Base-by-base conservation (phyloP, 2,797 vertebrate genomes). In the Acomys russatus region DNA sequence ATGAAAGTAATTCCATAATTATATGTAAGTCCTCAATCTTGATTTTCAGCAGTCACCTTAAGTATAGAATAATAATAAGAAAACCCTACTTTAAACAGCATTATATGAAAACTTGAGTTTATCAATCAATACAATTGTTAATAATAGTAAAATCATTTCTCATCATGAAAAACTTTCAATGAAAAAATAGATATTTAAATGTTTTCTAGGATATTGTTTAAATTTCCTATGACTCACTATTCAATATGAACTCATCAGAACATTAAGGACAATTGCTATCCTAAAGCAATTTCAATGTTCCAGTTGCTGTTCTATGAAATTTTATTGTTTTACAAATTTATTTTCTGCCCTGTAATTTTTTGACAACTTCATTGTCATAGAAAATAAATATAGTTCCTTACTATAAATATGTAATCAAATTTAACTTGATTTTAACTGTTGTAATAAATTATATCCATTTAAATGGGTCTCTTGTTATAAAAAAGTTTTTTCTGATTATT, bases 401-500 rank as follows among this genome's bases (percentile, higher is more conserved):
- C 33, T 74, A 9, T 89, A 28, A 94, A 28, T 82, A 56, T 38
- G 17, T 51, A 82, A 66, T 77, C 12, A 73, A 86, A 61, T 92
- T 0, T 77, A 82, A 88, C 54, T 91, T 91, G 8, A 73, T 82
- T 91, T 68, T 61, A 15, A 59, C 9, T 94, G 22, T 44, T 70
- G 82, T 23, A 83, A 54, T 66, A 80, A 71, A 64, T 89, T 78
- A 83, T 83, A 77, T 66, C 20, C 80, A 51, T 49, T 68, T 38
- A 88, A 78, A 77, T 68, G 33, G 11, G 77, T 93, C 18, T 85
- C 6, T 64, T 56, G 2, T 92, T 87, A 68, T 3, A 0, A 20
- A 73, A 25, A 51, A n/a, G n/a, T 91, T 78, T 15, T 85, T 90
- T 91, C 56, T 56, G 3, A 73, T 82, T 94, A 80, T 91, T 61